These are phyloP conservation scores for Platichthys stellatus DNA, from an alignment of 2,113 vertebrate genomes.

Conservation along the genomic window DNA sequence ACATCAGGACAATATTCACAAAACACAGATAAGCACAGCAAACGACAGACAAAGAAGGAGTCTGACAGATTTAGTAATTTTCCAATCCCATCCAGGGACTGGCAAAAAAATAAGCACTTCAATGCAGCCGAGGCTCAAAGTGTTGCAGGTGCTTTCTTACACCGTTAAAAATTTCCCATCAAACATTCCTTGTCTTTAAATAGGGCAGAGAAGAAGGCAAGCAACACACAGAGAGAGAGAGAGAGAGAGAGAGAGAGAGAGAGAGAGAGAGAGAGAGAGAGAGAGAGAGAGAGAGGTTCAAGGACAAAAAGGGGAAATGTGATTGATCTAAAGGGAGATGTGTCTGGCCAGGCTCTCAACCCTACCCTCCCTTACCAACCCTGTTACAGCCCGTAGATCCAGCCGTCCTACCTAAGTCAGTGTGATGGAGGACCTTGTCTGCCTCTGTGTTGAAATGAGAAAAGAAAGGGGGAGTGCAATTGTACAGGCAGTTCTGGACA, in stretches of 20 bases:
- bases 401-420: constrained; percentile 77
- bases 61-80: constrained; percentile 12
- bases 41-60: background rate
- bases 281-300: constrained; percentile 66
- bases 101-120: constrained; percentile 25
- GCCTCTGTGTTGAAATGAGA: constrained; percentile 60
- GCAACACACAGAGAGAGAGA: constrained; percentile 26
- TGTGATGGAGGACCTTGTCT: constrained; percentile 78
- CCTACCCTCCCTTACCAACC: constrained; percentile 44
- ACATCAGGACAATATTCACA: constrained; percentile 3
- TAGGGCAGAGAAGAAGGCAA: constrained; percentile 60
- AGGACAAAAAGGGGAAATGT: constrained; percentile 75
- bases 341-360: constrained; percentile 74
- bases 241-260: constrained; percentile 29
- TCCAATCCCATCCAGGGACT: constrained; percentile 6
- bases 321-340: constrained; percentile 81
- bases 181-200: constrained; percentile 67
- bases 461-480: constrained; percentile 44
- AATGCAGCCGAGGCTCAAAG: constrained; percentile 9
- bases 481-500: constrained; percentile 62
- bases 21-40: background rate
- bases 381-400: constrained; percentile 74
- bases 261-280: constrained; percentile 18
- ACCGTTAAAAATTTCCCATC: constrained; percentile 61
- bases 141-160: constrained; percentile 45